Percentiles rank a stretch among this genome's conserved stretches.
Evolutionary conservation across 2,888 invertebrate species (phyloP).

Genomic region (Caenorhabditis panamensis): DNA sequence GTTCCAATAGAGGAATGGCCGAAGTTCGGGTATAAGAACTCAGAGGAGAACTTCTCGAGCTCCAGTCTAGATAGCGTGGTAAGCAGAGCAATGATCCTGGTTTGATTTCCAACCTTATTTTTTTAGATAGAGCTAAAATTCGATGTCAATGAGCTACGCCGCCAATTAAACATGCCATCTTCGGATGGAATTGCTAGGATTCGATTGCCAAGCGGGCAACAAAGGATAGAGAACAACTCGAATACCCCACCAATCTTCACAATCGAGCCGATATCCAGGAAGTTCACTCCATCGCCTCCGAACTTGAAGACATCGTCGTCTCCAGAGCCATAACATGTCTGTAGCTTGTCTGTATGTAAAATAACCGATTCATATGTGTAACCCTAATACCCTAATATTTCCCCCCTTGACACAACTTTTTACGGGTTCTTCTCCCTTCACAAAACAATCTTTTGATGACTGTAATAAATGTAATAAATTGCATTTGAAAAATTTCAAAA

Average conservation of each 20-base stretch:
- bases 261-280: constrained; percentile 28
- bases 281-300: constrained; percentile 4
- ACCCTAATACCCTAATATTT: not conserved
- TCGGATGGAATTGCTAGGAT: constrained; percentile 49
- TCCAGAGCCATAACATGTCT: too few species aligned
- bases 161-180: constrained; percentile 43
- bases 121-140: constrained; percentile 63
- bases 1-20: constrained; percentile 24
- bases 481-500: too few species aligned
- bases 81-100: not conserved
- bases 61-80: constrained; percentile 58
- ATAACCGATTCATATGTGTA: constrained; percentile 1
- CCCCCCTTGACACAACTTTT: not conserved
- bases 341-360: too few species aligned
- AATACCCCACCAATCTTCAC: constrained; percentile 48
- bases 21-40: constrained; percentile 41
- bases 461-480: too few species aligned
- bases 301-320: not conserved
- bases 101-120: not conserved
- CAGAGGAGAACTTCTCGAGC: constrained; percentile 30
- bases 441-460: constrained; percentile 22
- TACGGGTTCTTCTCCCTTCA: constrained; percentile 17
- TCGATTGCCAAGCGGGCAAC: constrained; percentile 28
- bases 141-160: constrained; percentile 57
- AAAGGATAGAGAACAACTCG: constrained; percentile 23